Conservation (phyloP, 2,888 invertebrate species). For the Temnothorax ravouxi region DNA sequence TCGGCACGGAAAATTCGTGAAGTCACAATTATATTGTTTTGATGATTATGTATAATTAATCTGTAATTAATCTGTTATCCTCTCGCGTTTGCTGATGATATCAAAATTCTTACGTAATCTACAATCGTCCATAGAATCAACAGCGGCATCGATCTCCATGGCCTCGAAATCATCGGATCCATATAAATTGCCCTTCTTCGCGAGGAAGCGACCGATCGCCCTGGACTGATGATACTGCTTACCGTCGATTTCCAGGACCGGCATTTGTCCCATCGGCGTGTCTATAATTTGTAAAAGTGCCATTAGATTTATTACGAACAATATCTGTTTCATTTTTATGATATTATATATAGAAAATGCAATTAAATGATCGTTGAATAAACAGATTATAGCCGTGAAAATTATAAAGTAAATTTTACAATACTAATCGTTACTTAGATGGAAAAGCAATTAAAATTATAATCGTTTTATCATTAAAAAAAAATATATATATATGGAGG, state of each 20-base stretch:
- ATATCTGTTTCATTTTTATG: background rate
- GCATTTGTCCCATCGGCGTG: constrained; percentile 87
- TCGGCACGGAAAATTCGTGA: background rate
- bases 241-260: constrained; percentile 86
- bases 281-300: constrained; percentile 74
- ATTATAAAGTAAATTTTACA: background rate
- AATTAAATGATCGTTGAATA: background rate
- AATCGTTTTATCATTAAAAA: background rate
- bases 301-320: background rate
- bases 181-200: constrained; percentile 86
- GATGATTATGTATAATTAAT: constrained; percentile 20
- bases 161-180: constrained; percentile 87
- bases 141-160: constrained; percentile 86
- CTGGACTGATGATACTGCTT: constrained; percentile 86
- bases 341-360: background rate
- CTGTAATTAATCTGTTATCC: background rate
- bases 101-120: constrained; percentile 85
- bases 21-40: background rate
- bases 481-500: no score
- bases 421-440: background rate
- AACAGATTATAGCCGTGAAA: background rate
- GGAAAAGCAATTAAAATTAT: background rate
- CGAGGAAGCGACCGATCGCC: constrained; percentile 88
- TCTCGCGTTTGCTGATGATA: background rate
- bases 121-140: constrained; percentile 87